A percentile compares a stretch with the other conserved stretches of the same genome.
Evolutionary conservation across 2,797 vertebrate genomes (phyloP).

Genomic region (Gambusia yucatana): DNA sequence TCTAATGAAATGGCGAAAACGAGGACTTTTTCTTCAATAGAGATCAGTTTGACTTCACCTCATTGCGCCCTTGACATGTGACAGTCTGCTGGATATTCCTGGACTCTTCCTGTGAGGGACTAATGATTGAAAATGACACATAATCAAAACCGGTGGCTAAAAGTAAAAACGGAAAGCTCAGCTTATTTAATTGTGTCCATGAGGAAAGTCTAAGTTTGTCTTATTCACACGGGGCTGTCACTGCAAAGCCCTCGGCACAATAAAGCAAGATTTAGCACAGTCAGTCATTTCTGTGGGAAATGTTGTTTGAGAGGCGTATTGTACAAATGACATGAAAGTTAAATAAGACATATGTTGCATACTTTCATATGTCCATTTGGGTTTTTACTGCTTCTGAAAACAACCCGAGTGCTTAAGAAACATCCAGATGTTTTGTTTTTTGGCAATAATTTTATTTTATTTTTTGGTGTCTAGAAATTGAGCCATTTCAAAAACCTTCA

Average conservation of each 20-base stretch:
- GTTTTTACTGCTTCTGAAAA: too few relatives aligned
- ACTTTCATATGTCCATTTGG: too few relatives aligned
- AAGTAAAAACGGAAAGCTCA: slow-evolving; percentile 19
- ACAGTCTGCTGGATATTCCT: slow-evolving; percentile 30
- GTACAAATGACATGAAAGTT: slow-evolving; percentile 5
- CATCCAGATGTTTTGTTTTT: too few relatives aligned
- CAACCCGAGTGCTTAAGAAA: too few relatives aligned
- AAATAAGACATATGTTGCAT: background rate
- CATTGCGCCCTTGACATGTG: slow-evolving; percentile 18
- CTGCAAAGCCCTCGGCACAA: slow-evolving; percentile 9
- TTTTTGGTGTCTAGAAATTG: too few relatives aligned
- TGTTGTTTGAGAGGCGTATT: background rate
- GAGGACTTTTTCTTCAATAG: background rate
- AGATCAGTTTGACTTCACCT: slow-evolving; percentile 18
- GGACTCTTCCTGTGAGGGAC: slow-evolving; percentile 22
- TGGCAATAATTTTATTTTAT: too few relatives aligned
- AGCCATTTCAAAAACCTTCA: too few relatives aligned
- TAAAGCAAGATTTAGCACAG: slow-evolving; percentile 17
- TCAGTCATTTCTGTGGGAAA: slow-evolving; percentile 22
- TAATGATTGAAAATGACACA: slow-evolving; percentile 39
- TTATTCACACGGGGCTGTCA: slow-evolving; percentile 30
- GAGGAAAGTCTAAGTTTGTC: slow-evolving; percentile 42
- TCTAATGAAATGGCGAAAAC: background rate
- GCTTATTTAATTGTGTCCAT: slow-evolving; percentile 52
- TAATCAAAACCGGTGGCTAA: slow-evolving; percentile 31